These are phyloP conservation scores for Mus caroli DNA, from an alignment of 2,797 vertebrate species.

Conservation along the genomic window DNA sequence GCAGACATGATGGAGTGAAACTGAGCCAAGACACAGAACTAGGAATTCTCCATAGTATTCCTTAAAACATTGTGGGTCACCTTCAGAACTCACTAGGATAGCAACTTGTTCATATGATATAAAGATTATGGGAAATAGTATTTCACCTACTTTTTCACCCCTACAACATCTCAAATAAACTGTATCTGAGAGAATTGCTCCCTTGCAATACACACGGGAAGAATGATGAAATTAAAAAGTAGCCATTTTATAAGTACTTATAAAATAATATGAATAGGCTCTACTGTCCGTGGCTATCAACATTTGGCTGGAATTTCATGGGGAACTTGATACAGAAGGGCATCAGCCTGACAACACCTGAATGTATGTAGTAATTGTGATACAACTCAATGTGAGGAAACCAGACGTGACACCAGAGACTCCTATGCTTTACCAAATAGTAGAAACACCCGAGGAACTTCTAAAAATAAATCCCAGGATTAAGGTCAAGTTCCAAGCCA, in stretches of 20 bases:
- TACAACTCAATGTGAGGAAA: background rate
- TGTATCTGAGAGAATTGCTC: background rate
- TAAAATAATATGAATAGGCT: background rate
- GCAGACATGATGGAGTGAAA: background rate
- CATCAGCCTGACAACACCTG: background rate
- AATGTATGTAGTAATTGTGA: constrained; percentile 4
- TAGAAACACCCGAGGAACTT: background rate
- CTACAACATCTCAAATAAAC: background rate
- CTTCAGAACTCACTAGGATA: constrained; percentile 24
- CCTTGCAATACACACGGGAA: background rate
- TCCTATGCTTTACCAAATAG: background rate
- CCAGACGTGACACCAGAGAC: constrained; percentile 47
- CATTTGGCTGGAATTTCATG: background rate
- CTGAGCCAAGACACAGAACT: background rate
- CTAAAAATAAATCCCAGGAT: constrained; percentile 9
- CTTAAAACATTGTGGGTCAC: background rate
- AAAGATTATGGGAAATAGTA: background rate
- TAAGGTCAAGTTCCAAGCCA: background rate
- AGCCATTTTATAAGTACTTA: background rate
- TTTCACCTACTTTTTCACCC: background rate
- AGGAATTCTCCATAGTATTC: background rate
- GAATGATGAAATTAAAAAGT: background rate
- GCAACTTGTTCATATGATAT: background rate
- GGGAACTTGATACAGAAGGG: background rate
- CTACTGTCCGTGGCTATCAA: background rate